Evolutionary conservation across 1,140 invertebrate species (phyloP).

Genomic region (Ips nitidus): DNA sequence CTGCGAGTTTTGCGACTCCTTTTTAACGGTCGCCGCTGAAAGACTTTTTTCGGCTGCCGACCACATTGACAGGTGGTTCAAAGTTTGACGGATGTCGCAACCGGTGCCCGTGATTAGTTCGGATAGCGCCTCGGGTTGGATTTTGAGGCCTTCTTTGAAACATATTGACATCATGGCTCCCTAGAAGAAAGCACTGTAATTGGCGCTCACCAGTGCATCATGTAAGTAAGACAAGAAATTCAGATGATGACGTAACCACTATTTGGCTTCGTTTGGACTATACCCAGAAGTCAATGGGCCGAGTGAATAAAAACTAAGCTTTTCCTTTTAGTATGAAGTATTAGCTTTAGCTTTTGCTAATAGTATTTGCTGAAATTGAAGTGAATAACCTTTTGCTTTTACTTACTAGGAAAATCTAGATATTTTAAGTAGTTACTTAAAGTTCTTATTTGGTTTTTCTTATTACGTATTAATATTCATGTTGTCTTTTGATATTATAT

Average conservation of each 20-base stretch:
- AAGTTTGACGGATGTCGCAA: constrained; percentile 90
- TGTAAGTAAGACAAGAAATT: not conserved
- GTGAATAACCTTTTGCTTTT: too few species aligned
- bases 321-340: too few species aligned
- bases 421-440: too few species aligned
- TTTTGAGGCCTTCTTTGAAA: constrained; percentile 88
- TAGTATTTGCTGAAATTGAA: too few species aligned
- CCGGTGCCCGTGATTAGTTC: constrained; percentile 87
- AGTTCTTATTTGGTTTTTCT: too few species aligned
- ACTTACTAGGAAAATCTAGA: too few species aligned
- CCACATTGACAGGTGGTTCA: constrained; percentile 85
- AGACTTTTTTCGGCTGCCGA: constrained; percentile 60
- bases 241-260: not conserved
- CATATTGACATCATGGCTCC: constrained; percentile 87
- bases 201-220: constrained; percentile 5
- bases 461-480: too few species aligned
- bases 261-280: too few species aligned
- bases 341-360: too few species aligned
- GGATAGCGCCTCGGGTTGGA: constrained; percentile 72
- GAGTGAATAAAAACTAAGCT: too few species aligned
- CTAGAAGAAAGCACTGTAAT: constrained; percentile 52
- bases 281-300: too few species aligned
- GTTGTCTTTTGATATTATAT: too few species aligned
- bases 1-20: constrained; percentile 60
- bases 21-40: constrained; percentile 55